A percentile compares a stretch with the other conserved stretches of the same genome.
Conservation (phyloP, 2,888 invertebrate species). For the Ganaspis brasiliensis region DNA sequence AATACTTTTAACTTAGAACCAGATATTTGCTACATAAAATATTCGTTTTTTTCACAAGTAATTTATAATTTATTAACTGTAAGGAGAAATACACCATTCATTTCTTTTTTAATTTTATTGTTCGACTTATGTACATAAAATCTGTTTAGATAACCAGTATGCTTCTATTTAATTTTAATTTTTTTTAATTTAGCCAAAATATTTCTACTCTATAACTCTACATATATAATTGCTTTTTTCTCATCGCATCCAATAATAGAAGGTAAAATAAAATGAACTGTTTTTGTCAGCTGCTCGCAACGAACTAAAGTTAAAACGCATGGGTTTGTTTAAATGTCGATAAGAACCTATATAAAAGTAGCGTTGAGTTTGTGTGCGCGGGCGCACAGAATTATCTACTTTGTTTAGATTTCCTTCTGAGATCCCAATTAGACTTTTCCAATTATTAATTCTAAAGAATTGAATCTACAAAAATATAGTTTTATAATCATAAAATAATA, state of each 20-base stretch:
- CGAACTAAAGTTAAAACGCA: slow-evolving; percentile 15
- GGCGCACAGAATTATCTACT: slow-evolving; percentile 7
- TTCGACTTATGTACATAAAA: no score
- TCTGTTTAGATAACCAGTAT: no score
- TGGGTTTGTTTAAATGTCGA: slow-evolving; percentile 27
- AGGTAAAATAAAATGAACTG: slow-evolving; percentile 1
- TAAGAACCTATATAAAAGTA: slow-evolving; percentile 7
- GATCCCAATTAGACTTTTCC: no score
- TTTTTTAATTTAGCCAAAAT: background rate
- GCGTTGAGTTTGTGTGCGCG: slow-evolving; percentile 28
- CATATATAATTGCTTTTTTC: background rate
- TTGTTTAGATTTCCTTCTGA: background rate
- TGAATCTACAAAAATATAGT: no score
- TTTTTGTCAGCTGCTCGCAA: slow-evolving; percentile 13
- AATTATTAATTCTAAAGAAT: no score
- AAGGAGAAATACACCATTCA: no score
- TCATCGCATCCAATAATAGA: background rate
- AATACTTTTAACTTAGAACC: background rate
- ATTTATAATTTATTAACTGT: no score
- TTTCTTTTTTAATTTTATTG: no score
- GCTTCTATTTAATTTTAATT: no score
- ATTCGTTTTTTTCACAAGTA: no score
- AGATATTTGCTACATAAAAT: no score
- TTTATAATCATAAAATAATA: no score
- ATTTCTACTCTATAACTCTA: background rate